Evolutionary conservation across 1,140 invertebrate genomes (phyloP).

Genomic region (Oscheius sp.): DNA sequence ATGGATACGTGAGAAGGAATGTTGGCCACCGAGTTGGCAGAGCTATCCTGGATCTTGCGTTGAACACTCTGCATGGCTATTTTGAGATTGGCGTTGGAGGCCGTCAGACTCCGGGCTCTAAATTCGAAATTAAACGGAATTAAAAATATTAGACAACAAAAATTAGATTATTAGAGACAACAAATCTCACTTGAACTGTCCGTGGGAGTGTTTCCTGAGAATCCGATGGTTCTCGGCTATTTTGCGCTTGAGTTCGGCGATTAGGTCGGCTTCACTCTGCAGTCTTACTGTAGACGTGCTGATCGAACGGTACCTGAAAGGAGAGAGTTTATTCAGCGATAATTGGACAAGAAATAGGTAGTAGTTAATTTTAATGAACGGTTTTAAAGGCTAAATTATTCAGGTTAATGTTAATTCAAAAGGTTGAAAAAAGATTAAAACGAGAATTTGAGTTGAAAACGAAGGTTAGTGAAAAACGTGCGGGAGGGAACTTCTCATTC

Average conservation of each 20-base stretch:
- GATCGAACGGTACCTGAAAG: neutral
- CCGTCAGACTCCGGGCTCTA: conserved; percentile 18
- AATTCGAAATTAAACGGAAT: too few relatives aligned
- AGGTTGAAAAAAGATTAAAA: too few relatives aligned
- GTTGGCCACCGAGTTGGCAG: conserved; percentile 17
- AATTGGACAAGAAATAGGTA: too few relatives aligned
- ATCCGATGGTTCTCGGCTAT: conserved; percentile 10
- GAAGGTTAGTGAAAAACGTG: too few relatives aligned
- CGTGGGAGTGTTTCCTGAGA: conserved; percentile 19
- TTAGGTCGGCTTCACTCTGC: neutral
- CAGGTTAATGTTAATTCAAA: too few relatives aligned
- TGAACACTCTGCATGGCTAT: conserved; percentile 22
- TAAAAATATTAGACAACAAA: too few relatives aligned
- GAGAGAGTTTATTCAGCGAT: too few relatives aligned
- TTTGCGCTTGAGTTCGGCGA: neutral
- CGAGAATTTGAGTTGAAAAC: too few relatives aligned
- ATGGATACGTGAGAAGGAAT: conserved; percentile 34
- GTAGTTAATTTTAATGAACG: too few relatives aligned
- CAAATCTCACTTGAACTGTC: conserved; percentile 17
- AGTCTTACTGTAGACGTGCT: neutral
- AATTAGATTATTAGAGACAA: neutral
- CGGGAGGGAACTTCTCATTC: too few relatives aligned
- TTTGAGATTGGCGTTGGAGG: conserved; percentile 31
- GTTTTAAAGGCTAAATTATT: too few relatives aligned
- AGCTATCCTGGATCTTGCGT: conserved; percentile 21